phyloP scores from a whole-genome alignment of 2,113 vertebrate species.

The Hucho hucho region DNA sequence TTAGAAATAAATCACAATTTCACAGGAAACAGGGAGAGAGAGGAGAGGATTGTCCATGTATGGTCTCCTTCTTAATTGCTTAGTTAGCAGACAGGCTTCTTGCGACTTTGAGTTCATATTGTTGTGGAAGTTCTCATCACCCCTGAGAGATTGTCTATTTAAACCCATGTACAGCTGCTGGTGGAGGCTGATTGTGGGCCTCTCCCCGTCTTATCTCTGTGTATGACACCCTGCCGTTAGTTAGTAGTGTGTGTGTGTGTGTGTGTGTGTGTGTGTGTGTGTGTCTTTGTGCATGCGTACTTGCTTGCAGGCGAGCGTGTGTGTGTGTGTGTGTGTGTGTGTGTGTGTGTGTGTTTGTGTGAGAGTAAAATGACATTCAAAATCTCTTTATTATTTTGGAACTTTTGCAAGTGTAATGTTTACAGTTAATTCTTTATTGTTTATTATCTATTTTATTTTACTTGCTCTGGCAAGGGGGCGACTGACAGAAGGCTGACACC shows the following conservation, averaged over 20 bases:
- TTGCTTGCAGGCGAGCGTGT: not conserved
- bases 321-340: too few relatives aligned
- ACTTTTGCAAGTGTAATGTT: too few relatives aligned
- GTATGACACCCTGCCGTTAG: constrained; percentile 15
- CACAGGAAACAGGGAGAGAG: constrained; percentile 2
- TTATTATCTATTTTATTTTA: too few relatives aligned
- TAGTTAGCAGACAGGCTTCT: constrained; percentile 8
- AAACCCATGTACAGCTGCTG: constrained; percentile 33
- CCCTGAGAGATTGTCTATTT: constrained; percentile 12
- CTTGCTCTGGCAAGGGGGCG: too few relatives aligned
- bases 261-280: constrained; percentile 10
- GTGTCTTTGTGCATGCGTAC: not conserved
- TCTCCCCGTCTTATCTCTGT: constrained; percentile 51
- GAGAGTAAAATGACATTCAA: too few relatives aligned
- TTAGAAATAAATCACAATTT: constrained; percentile 31
- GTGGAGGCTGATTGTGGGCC: constrained; percentile 42
- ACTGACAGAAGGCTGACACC: too few relatives aligned
- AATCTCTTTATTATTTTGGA: too few relatives aligned
- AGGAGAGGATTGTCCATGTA: not conserved
- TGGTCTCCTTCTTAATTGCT: constrained; percentile 33
- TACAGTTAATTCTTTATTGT: too few relatives aligned
- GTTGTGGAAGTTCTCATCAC: constrained; percentile 23
- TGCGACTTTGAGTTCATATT: constrained; percentile 24
- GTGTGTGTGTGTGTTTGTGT: constrained; percentile 9
- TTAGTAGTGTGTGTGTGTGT: constrained; percentile 8